Base-by-base conservation (phyloP, 2,888 invertebrate species). In the Pammene fasciana region DNA sequence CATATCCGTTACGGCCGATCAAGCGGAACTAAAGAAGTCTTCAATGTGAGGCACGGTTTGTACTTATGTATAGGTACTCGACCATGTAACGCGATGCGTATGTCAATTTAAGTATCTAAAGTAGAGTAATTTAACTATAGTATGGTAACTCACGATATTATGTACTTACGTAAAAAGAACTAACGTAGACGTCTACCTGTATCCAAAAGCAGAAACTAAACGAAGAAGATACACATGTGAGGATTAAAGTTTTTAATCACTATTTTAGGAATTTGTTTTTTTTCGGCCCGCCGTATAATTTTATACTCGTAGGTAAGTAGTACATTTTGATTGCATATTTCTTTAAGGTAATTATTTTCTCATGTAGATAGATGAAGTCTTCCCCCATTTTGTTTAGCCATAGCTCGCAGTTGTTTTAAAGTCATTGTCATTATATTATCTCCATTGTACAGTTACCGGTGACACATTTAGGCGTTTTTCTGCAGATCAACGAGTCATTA, bases 1-100 rank as follows among this genome's bases (percentile, higher is more conserved):
- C 82, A 82, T 83, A 83, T 84, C 84, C 82, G 82, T 81, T 80
- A 78, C 78, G 78, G 67, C 74, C 79, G 76, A 45, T 77, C 75
- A 74, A 79, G 81, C 82, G 79, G 76, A 77, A 79, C 80, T 77
- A 82, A 83, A 81, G 77, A 72, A 67, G 75, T 75, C 80, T 79
- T 77, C 75, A 78, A 75, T 78, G 72, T 67, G 64, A 57, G 60
- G 65, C 36, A 45, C 36, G 56, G 48, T 48, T 57, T 11, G 52
- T n/a, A 54, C 54, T 18, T 62, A 62, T 45, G 38, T 36, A 61
- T 45, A n/a, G n/a, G n/a, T n/a, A 10, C 55, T 46, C 16, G 50
- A 41, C 46, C 45, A 50, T 64, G 46, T 62, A 59, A 71, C 45
- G 65, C 68, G 59, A 66, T 66, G 48, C 52, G 68, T 65, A 61